Evolutionary conservation across 2,797 vertebrate genomes (phyloP), one percentile per base, ranked within the genome.

Genomic region (Macropus fuliginosus): DNA sequence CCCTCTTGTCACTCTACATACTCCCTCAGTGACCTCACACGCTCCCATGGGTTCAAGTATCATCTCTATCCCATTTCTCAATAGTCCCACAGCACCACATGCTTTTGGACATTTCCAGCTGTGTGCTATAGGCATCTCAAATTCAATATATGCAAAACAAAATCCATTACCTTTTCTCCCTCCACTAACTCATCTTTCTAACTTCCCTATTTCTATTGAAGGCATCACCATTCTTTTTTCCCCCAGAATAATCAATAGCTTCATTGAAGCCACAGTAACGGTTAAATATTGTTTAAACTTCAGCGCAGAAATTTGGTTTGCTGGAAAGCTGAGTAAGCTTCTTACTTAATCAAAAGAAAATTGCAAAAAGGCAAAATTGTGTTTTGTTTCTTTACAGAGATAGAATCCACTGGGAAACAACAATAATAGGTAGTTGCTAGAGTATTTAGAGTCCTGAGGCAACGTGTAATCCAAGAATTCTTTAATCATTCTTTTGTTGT

Each of bases 401-500:
- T 98, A 98, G 97, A 98, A 98, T 98, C 97, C 98, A 98, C 96
- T 96, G 95, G 97, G 97, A 91, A 98, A 97, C 98, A 98, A 96
- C 97, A 97, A 98, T 97, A 98, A 97, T 96, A 97, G 96, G 98
- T 97, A 97, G 97, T 95, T 97, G 52, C 55, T 54, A 31, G 96
- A 98, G 96, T 96, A 98, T 96, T 97, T 97, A 96, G 27, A 98
- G 97, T 98, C 98, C 97, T 98, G 97, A 98, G 96, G 98, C 93
- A 98, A 97, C 95, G 66, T 55, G 93, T 90, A 94, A 96, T 97
- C 95, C 93, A 91, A 93, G 94, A 74, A 94, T 98, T 93, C 98
- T 98, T 98, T 99, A 99, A 94, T 99, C 99, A 95, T 99, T 99
- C 98, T 99, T 99, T 99, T 99, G 99, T 98, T 99, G 99, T 96